Percentiles rank a stretch among this genome's conserved stretches.
These are phyloP conservation scores for Luehdorfia chinensis DNA, from an alignment of 1,140 invertebrate genomes.

Conservation along the genomic window DNA sequence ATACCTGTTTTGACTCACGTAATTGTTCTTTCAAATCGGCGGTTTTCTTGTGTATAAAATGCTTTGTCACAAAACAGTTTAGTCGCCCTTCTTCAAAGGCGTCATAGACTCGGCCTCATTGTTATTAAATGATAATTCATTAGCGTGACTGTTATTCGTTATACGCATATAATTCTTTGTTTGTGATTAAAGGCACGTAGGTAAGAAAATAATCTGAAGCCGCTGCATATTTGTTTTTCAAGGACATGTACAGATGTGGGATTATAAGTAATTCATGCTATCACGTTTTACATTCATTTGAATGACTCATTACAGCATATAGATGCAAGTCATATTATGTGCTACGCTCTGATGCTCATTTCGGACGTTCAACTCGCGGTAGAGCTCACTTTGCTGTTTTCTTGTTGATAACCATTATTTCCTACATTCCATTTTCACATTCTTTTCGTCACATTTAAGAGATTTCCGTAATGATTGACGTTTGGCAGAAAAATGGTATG, in stretches of 20 bases:
- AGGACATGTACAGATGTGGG: no score
- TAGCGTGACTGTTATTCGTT: slow-evolving; percentile 24
- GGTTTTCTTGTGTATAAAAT: slow-evolving; percentile 68
- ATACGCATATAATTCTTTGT: slow-evolving; percentile 30
- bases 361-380: slow-evolving; percentile 66
- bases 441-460: no score
- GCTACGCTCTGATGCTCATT: slow-evolving; percentile 51
- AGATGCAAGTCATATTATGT: no score
- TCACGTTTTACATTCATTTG: no score
- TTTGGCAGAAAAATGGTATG: no score
- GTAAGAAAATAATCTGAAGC: slow-evolving; percentile 11
- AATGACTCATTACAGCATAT: no score
- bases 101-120: slow-evolving; percentile 42
- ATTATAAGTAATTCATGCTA: no score
- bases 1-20: slow-evolving; percentile 70
- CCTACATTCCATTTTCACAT: slow-evolving; percentile 41
- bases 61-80: slow-evolving; percentile 72
- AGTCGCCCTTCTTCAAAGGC: slow-evolving; percentile 42
- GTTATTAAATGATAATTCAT: slow-evolving; percentile 52
- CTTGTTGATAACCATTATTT: slow-evolving; percentile 54
- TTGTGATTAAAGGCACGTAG: slow-evolving; percentile 21
- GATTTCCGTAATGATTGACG: no score
- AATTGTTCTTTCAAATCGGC: slow-evolving; percentile 72
- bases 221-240: no score
- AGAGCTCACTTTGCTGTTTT: slow-evolving; percentile 51